Percentiles rank a stretch among this genome's conserved stretches.
These are phyloP conservation scores for Danionella dracula DNA, from an alignment of 2,797 vertebrate genomes.

Conservation along the genomic window DNA sequence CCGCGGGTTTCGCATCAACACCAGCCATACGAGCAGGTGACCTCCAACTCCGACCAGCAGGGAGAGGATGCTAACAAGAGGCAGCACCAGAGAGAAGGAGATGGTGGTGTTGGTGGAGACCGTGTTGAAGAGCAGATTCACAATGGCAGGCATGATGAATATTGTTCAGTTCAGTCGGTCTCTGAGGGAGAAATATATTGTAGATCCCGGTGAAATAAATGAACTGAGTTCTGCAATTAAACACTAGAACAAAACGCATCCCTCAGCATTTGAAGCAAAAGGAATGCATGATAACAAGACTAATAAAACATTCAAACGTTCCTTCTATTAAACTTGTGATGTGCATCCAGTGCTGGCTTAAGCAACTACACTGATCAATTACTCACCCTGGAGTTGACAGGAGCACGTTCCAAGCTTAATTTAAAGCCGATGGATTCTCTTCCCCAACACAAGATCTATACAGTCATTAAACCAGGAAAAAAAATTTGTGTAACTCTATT, in stretches of 20 bases:
- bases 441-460: constrained; percentile 16
- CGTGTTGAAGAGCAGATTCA: constrained; percentile 66
- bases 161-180: background rate
- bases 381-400: background rate
- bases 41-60: constrained; percentile 60
- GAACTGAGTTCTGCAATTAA: background rate
- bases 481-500: no score
- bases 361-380: constrained; percentile 15
- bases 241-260: background rate
- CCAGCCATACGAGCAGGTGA: constrained; percentile 64
- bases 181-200: background rate
- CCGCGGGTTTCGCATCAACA: constrained; percentile 57
- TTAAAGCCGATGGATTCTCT: constrained; percentile 3
- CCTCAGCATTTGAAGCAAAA: background rate
- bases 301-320: background rate
- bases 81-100: constrained; percentile 61
- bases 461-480: background rate
- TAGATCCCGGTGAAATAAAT: background rate
- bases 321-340: background rate
- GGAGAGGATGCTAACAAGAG: constrained; percentile 61
- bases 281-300: background rate
- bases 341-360: background rate
- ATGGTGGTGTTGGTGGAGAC: constrained; percentile 70
- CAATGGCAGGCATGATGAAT: constrained; percentile 60
- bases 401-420: background rate